phyloP scores from a whole-genome alignment of 2,113 vertebrate species.

The Trogon melanurus region DNA sequence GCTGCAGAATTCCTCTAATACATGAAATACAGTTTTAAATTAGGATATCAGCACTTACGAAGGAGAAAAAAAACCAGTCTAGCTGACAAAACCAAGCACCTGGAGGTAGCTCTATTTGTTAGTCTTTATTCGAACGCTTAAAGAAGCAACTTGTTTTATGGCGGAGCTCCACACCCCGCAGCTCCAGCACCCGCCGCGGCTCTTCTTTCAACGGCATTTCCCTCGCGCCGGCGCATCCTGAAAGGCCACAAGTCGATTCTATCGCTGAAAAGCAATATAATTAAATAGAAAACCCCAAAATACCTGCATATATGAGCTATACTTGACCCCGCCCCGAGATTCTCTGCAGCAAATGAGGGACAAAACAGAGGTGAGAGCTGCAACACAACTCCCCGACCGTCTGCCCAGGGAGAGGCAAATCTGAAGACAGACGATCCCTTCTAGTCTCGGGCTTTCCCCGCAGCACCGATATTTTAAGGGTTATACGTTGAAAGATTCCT shows the following conservation, averaged over 20 bases:
- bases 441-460: background rate
- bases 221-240: rapidly evolving
- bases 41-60: background rate
- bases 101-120: background rate
- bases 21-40: background rate
- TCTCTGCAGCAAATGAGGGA: background rate
- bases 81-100: background rate
- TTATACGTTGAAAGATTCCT: slow-evolving; percentile 21
- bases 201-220: background rate
- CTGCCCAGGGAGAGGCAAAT: background rate
- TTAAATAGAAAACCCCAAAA: background rate
- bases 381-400: rapidly evolving
- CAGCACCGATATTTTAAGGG: slow-evolving; percentile 9
- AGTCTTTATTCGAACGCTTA: background rate
- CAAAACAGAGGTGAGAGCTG: background rate
- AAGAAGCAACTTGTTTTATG: background rate
- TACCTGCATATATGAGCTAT: rapidly evolving
- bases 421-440: background rate
- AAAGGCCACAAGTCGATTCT: background rate
- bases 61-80: background rate
- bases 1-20: slow-evolving; percentile 6
- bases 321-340: background rate
- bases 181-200: background rate
- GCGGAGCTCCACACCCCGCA: background rate
- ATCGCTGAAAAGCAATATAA: background rate